These are phyloP conservation scores for Cheilosia variabilis DNA, from an alignment of 2,888 invertebrate genomes.

Conservation along the genomic window DNA sequence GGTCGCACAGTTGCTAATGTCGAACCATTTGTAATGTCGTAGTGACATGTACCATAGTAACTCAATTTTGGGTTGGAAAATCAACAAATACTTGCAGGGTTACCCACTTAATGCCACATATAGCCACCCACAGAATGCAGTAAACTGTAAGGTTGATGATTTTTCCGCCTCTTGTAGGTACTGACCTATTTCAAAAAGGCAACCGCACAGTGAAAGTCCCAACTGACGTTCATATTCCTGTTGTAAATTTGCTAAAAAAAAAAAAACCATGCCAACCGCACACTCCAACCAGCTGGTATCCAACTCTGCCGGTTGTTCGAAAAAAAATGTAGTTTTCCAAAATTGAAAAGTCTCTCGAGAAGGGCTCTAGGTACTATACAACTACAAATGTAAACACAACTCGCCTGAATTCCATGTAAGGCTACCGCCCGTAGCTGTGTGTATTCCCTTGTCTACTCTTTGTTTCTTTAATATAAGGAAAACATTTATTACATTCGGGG, in stretches of 20 bases:
- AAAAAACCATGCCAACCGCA: background rate
- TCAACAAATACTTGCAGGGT: background rate
- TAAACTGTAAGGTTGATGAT: background rate
- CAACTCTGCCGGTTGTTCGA: slow-evolving; percentile 7
- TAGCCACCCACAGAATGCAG: background rate
- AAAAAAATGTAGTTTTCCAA: slow-evolving; percentile 30
- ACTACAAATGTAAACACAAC: slow-evolving; percentile 2
- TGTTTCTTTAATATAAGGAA: slow-evolving; percentile 27
- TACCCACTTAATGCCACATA: background rate
- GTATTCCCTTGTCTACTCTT: background rate
- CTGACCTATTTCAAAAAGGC: slow-evolving; percentile 11
- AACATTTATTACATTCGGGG: slow-evolving; percentile 50
- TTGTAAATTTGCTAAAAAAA: background rate
- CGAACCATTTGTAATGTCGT: no score
- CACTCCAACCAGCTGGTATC: background rate
- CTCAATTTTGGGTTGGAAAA: background rate
- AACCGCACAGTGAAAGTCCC: slow-evolving; percentile 9
- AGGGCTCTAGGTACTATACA: background rate
- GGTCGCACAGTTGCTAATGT: no score
- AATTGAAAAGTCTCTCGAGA: slow-evolving; percentile 29
- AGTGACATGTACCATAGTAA: no score
- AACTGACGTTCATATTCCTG: background rate
- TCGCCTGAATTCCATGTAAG: background rate
- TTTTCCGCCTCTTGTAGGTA: background rate
- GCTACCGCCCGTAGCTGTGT: slow-evolving; percentile 3